phyloP scores from a whole-genome alignment of 2,888 invertebrate genomes.

The Drosophila paramelanica region DNA sequence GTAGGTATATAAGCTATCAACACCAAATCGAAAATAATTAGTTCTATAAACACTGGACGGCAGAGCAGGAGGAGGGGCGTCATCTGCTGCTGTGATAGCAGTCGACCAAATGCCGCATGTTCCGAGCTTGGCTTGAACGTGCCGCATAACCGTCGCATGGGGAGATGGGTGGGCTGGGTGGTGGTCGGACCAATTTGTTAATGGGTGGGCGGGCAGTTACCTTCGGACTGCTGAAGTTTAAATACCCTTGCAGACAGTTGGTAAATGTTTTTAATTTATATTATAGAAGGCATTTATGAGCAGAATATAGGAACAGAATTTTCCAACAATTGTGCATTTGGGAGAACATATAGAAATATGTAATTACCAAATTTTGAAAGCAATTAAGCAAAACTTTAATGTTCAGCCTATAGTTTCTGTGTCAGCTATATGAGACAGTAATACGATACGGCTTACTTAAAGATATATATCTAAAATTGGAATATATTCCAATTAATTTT shows the following conservation, averaged over 20 bases:
- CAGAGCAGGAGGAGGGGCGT: slow-evolving; percentile 2
- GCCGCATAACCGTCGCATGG: slow-evolving; percentile 38
- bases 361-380: not conserved
- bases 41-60: not conserved
- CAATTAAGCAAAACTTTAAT: not conserved
- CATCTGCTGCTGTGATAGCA: slow-evolving; percentile 60
- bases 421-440: not conserved
- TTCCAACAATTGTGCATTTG: no score
- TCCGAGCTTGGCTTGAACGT: slow-evolving; percentile 42
- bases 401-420: not conserved
- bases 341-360: not conserved
- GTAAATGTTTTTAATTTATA: not conserved
- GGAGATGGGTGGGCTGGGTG: not conserved
- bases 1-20: slow-evolving; percentile 27
- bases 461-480: no score
- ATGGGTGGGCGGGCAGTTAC: slow-evolving; percentile 7
- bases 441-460: not conserved
- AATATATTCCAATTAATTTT: no score
- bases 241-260: slow-evolving; percentile 23
- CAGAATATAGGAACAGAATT: no score
- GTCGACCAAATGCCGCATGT: slow-evolving; percentile 47
- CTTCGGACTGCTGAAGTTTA: slow-evolving; percentile 7
- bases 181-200: slow-evolving; percentile 65
- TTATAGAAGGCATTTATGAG: no score
- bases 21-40: slow-evolving; percentile 7